Evolutionary conservation across 1,140 invertebrate genomes (phyloP).

Genomic region (Hormaphis cornu): DNA sequence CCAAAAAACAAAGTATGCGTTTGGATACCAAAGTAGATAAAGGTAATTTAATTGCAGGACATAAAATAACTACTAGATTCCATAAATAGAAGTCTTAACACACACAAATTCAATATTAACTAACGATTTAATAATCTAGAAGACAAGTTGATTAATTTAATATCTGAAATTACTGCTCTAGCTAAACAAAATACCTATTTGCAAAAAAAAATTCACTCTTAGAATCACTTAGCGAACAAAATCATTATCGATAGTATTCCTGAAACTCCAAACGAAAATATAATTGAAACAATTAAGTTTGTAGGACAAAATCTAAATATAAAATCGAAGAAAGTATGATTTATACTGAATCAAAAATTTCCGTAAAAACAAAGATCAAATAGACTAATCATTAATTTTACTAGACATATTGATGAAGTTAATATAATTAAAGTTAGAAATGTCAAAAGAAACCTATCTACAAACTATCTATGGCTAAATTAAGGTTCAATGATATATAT

Average conservation of each 20-base stretch:
- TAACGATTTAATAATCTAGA: background rate
- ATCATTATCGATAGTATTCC: background rate
- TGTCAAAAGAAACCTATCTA: background rate
- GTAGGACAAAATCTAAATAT: background rate
- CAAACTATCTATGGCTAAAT: background rate
- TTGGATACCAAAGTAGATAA: background rate
- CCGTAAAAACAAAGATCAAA: background rate
- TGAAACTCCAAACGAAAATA: background rate
- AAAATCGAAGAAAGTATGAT: background rate
- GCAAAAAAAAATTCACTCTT: background rate
- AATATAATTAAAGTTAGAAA: background rate
- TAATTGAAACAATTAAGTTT: background rate
- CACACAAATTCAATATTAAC: background rate
- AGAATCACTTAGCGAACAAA: background rate
- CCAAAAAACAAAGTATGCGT: background rate
- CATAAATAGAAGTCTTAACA: background rate
- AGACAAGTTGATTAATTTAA: background rate
- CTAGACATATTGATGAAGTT: background rate
- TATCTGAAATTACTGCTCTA: background rate
- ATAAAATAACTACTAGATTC: background rate
- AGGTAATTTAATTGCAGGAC: background rate
- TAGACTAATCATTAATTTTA: background rate
- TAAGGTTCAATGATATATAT: background rate
- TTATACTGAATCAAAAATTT: background rate
- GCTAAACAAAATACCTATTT: background rate